Base-by-base conservation (phyloP, 2,888 invertebrate species). In the Xylota segnis region DNA sequence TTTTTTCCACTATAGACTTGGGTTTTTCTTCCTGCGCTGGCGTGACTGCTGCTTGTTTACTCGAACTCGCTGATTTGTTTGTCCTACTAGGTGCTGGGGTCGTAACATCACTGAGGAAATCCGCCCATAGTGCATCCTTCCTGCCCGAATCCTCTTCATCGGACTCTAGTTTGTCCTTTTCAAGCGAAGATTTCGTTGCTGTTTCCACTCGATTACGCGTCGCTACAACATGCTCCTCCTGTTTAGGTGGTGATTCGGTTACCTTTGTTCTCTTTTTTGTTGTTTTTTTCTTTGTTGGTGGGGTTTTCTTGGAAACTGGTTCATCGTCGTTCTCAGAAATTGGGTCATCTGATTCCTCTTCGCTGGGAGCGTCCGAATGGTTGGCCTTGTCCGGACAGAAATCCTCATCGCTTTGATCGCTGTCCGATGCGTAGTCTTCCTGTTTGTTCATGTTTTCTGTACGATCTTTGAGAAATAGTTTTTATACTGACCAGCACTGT, bases 41-140 rank as follows among this genome's bases (percentile, higher is more conserved):
- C 65, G 65, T 82, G 68, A 81, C 43, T 83, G 7, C 43, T 87
- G n/a, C 89, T 58, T 87, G n/a, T n/a, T 56, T 71, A 65, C 27
- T 79, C 2, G 45, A 27, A 7, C 65, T 52, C 7, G 82, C 83
- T 56, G 84, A 87, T 79, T 88, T 90, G 89, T 59, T 87, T 78
- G 87, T 89, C 66, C 72, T 68, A 82, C 71, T 83, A 86, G 79
- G 40, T 5, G 83, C 65, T 87, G 91, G 91, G 10, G 81, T 16
- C 4, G 86, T 43, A 89, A 96, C 95, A 88, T 96, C 96, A 90
- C 95, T 95, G 89, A 96, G 93, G 90, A 96, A 96, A 91, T 94
- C 95, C 29, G 96, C 96, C 97, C 97, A 97, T 12, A 97, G 91
- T 72, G 95, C 95, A 89, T 96, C 96, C 52, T 95, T 95, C 88